These are phyloP conservation scores for Eretmochelys imbricata DNA, from an alignment of 2,113 vertebrate species.

Conservation along the genomic window DNA sequence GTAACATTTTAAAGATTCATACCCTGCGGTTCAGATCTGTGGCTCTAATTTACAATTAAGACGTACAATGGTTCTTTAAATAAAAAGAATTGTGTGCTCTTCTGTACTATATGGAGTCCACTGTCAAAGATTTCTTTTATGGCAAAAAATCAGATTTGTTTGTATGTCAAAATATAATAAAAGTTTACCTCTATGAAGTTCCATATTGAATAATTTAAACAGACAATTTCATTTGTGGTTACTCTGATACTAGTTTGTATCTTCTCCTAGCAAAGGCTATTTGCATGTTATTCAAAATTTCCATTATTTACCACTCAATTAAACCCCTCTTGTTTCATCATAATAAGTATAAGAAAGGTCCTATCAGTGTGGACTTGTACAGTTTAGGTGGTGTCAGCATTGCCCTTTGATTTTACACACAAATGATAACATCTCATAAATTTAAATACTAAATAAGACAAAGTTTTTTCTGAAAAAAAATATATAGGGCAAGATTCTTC, in stretches of 20 bases:
- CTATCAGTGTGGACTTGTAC: background rate
- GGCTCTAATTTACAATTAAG: slow-evolving; percentile 65
- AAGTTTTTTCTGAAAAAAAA: background rate
- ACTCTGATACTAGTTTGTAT: background rate
- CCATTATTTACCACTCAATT: background rate
- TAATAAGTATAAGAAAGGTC: background rate
- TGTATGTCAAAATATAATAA: slow-evolving; percentile 32
- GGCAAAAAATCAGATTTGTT: background rate
- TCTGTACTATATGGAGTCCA: background rate
- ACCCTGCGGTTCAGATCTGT: slow-evolving; percentile 31
- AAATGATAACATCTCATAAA: background rate
- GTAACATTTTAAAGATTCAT: slow-evolving; percentile 63
- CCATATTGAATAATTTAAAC: slow-evolving; percentile 17
- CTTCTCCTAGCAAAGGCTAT: background rate
- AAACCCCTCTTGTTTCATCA: background rate
- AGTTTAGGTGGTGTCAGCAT: background rate
- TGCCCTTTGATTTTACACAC: background rate
- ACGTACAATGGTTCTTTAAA: background rate
- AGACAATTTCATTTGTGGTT: background rate
- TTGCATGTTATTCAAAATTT: background rate
- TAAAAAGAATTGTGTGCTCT: background rate
- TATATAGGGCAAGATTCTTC: background rate
- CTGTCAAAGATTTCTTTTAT: slow-evolving; percentile 11
- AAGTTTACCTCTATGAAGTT: slow-evolving; percentile 9
- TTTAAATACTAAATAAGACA: background rate